A percentile compares a stretch with the other conserved stretches of the same genome.
phyloP scores from a whole-genome alignment of 1,140 invertebrate species.

The Caenorhabditis elegans region DNA sequence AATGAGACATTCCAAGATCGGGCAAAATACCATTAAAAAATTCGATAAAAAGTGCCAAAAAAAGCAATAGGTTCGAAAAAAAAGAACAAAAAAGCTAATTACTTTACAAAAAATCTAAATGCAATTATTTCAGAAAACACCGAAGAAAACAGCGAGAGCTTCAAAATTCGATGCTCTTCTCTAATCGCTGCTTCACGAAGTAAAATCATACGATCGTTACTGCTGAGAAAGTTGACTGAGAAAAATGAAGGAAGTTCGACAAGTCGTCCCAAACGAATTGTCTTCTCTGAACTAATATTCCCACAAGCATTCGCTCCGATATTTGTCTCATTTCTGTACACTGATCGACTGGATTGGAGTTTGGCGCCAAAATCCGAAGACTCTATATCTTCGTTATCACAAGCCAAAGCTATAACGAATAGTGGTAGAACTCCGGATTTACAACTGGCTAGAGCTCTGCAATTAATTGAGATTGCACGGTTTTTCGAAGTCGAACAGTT shows the following conservation, averaged over 20 bases:
- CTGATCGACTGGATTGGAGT: constrained; percentile 40
- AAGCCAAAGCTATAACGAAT: constrained; percentile 45
- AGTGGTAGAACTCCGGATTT: constrained; percentile 36
- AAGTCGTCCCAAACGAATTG: not conserved
- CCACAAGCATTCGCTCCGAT: constrained; percentile 26
- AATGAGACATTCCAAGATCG: too few species aligned
- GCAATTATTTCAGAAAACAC: not conserved
- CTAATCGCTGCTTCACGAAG: not conserved
- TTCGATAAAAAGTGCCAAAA: too few species aligned
- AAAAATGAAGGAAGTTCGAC: not conserved
- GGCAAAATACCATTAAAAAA: too few species aligned
- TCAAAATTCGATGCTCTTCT: not conserved
- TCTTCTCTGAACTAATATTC: not conserved
- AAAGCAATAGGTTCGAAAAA: too few species aligned
- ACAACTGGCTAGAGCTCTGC: constrained; percentile 25
- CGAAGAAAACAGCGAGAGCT: not conserved
- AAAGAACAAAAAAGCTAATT: too few species aligned
- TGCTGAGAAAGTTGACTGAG: not conserved
- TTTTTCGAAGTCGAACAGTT: constrained; percentile 43
- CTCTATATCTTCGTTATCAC: constrained; percentile 33
- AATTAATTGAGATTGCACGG: constrained; percentile 43
- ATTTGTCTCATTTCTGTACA: constrained; percentile 29
- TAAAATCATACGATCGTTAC: not conserved
- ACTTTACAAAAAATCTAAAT: too few species aligned
- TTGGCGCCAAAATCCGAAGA: not conserved